These are phyloP conservation scores for Hylyphantes graminicola DNA, from an alignment of 1,140 invertebrate species.

Conservation along the genomic window DNA sequence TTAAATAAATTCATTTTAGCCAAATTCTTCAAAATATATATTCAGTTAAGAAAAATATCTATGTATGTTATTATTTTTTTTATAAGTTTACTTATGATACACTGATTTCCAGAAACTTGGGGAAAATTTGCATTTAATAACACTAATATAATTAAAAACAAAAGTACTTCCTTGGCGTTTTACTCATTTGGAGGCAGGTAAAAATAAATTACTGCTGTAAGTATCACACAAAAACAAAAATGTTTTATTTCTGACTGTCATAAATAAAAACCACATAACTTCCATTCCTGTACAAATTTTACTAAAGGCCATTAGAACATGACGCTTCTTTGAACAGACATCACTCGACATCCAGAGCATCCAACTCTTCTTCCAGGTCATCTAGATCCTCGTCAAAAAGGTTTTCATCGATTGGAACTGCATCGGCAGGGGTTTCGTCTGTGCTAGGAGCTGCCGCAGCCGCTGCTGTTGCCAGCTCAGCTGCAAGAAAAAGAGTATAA, in stretches of 20 bases:
- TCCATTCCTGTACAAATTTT: slow-evolving; percentile 44
- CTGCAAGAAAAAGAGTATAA: background rate
- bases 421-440: slow-evolving; percentile 65
- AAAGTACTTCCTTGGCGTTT: too few species aligned
- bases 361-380: slow-evolving; percentile 84
- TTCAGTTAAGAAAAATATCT: too few species aligned
- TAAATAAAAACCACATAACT: slow-evolving; percentile 15
- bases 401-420: slow-evolving; percentile 90
- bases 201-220: too few species aligned
- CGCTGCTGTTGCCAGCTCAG: background rate
- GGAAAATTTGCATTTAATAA: too few species aligned
- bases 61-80: too few species aligned
- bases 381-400: slow-evolving; percentile 88
- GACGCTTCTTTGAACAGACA: slow-evolving; percentile 22
- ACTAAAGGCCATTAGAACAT: slow-evolving; percentile 41
- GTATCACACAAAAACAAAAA: slow-evolving; percentile 10
- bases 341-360: slow-evolving; percentile 67
- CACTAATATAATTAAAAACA: too few species aligned
- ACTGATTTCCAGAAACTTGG: too few species aligned
- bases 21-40: too few species aligned
- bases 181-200: too few species aligned
- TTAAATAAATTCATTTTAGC: too few species aligned
- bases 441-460: slow-evolving; percentile 61
- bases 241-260: slow-evolving; percentile 14
- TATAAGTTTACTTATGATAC: too few species aligned